Conservation (phyloP, 2,888 invertebrate species). For the Melinopterus prodromus region DNA sequence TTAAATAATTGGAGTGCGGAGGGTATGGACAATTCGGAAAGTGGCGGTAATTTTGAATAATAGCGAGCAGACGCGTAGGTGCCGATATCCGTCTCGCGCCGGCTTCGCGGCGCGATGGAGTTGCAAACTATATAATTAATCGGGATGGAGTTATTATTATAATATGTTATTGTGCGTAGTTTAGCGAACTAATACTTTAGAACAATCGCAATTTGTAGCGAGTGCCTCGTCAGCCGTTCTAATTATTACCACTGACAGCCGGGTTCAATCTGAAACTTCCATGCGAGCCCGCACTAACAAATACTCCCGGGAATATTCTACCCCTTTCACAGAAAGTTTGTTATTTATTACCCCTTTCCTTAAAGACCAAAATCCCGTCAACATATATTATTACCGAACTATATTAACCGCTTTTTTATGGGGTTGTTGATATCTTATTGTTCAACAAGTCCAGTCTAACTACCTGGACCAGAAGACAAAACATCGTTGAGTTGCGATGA, state of each 20-base stretch:
- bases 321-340: constrained; percentile 4
- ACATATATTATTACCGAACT: background rate
- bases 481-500: no score
- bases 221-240: constrained; percentile 34
- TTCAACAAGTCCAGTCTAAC: no score
- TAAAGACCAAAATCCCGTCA: background rate
- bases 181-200: constrained; percentile 33
- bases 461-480: no score
- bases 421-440: no score
- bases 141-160: constrained; percentile 22
- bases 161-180: constrained; percentile 27
- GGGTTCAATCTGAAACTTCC: constrained; percentile 35
- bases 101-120: background rate
- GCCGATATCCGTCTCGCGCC: no score
- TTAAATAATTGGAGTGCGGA: constrained; percentile 18
- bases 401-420: background rate
- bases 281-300: constrained; percentile 30
- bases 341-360: background rate
- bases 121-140: constrained; percentile 28
- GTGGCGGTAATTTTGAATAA: constrained; percentile 18
- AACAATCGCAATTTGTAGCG: constrained; percentile 36
- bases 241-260: constrained; percentile 36
- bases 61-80: background rate
- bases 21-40: constrained; percentile 13
- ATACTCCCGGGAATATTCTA: constrained; percentile 27